Base-by-base conservation (phyloP, 2,888 invertebrate genomes). In the Philonicus albiceps region DNA sequence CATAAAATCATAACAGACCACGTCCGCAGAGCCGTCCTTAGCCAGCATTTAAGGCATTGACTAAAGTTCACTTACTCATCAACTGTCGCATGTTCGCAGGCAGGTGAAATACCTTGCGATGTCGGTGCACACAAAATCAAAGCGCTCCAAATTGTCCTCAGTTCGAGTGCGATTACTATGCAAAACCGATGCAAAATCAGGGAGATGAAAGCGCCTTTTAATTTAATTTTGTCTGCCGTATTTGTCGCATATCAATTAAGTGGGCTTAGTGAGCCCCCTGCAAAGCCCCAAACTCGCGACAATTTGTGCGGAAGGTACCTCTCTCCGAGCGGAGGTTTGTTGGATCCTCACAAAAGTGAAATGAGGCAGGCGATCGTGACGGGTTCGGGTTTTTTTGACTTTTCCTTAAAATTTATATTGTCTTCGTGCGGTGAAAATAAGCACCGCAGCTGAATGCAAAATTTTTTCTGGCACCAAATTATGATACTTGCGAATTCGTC, bases 191-290 rank as follows among this genome's bases (percentile, higher is more conserved):
- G 55, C 55, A 83, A 72, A 55, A 83, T 83, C 34, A 55, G 64
- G 49, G 34, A 87, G 86, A 85, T 87, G 85, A 87, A 76, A 80
- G 87, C 76, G 76, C 34, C 83, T 86, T 87, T 87, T 86, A 86
- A 87, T 86, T 87, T 86, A 83, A 87, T 86, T 87, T 86, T 86
- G 86, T 87, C 86, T 76, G 86, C 73, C 73, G 76, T 37, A 86
- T 76, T 86, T 87, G 83, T 81, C 83, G 87, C 87, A 87, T 87
- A 87, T 81, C 75, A 87, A 87, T 81, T 64, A 87, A 86, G 64
- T 55, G 81, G 49, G 30, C 30, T 30, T 31, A 31, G 55, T 78
- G 37, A 31, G 55, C 81, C 64, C 19, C 53, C 19, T 13, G 11
- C 72, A 40, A n/a, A 2, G 74, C 37, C 19, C 43, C 2, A 16